Percentiles rank a stretch among this genome's conserved stretches.
Evolutionary conservation across 1,140 invertebrate genomes (phyloP).

Genomic region (Zaprionus lachaisei): DNA sequence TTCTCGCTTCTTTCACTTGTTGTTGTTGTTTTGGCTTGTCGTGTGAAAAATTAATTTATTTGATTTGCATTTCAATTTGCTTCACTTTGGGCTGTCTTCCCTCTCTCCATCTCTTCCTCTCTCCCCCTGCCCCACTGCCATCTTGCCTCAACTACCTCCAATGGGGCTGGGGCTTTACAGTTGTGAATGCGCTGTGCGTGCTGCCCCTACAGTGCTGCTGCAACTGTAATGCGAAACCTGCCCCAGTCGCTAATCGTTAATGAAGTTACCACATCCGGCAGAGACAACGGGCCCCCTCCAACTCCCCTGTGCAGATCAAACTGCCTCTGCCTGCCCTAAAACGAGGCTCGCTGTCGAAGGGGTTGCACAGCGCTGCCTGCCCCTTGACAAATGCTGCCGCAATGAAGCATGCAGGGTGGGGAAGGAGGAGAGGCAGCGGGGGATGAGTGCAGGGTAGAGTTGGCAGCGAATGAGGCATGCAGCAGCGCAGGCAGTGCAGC

Average conservation of each 20-base stretch:
- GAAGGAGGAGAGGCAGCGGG: not conserved
- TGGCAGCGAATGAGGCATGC: constrained; percentile 15
- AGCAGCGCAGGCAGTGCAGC: not conserved
- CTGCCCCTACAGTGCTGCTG: not conserved
- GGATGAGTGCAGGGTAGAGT: not conserved
- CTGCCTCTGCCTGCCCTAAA: not conserved
- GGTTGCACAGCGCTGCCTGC: not conserved
- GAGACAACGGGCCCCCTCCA: not conserved
- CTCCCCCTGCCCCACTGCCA: not conserved
- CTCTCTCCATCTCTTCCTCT: not conserved
- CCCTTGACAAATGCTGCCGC: constrained; percentile 57
- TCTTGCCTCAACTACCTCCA: too few species aligned
- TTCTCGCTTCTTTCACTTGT: not conserved
- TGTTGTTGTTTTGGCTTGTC: constrained; percentile 15
- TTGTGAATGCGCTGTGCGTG: not conserved
- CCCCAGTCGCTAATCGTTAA: constrained; percentile 36
- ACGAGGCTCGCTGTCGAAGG: constrained; percentile 20
- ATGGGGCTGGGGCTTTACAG: not conserved
- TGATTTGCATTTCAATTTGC: constrained; percentile 58
- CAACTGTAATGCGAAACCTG: constrained; percentile 27
- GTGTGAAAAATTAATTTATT: constrained; percentile 65
- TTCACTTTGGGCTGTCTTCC: not conserved
- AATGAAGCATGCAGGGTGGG: constrained; percentile 53
- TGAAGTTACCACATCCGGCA: constrained; percentile 59
- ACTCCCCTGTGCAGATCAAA: not conserved